Conservation (phyloP, 2,113 vertebrate genomes). For the Acrocephalus arundinaceus region DNA sequence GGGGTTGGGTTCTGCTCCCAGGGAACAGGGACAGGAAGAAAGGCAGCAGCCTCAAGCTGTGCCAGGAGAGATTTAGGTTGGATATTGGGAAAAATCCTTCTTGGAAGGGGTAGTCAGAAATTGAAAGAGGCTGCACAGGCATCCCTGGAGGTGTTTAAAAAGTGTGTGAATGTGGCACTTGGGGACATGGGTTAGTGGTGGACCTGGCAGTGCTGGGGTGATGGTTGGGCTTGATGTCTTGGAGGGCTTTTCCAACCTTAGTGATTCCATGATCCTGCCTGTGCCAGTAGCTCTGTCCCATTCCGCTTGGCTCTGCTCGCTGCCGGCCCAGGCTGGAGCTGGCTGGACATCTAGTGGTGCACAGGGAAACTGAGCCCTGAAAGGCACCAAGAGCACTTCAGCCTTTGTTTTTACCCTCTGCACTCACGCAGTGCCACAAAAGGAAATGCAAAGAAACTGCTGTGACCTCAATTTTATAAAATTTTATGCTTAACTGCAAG, state of each 20-base stretch:
- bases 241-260: not conserved
- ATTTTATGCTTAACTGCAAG: not conserved
- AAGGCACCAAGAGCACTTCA: not conserved
- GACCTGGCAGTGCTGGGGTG: not conserved
- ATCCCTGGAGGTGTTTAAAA: not conserved
- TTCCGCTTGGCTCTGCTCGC: rapidly evolving
- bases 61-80: not conserved
- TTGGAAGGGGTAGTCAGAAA: too few species aligned
- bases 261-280: not conserved
- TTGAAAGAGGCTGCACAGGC: not conserved
- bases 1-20: rapidly evolving
- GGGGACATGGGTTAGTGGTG: too few species aligned
- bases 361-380: not conserved
- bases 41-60: rapidly evolving
- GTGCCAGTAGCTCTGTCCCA: not conserved
- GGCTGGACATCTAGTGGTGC: slow-evolving; percentile 45
- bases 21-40: not conserved
- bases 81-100: not conserved
- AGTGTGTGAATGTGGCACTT: rapidly evolving
- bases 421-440: not conserved
- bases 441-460: not conserved
- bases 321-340: not conserved
- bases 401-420: not conserved
- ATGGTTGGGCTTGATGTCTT: too few species aligned
- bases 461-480: not conserved